Percentiles rank a stretch among this genome's conserved stretches.
Evolutionary conservation across 1,140 invertebrate genomes (phyloP).

Genomic region (Trypoxylus dichotomus): DNA sequence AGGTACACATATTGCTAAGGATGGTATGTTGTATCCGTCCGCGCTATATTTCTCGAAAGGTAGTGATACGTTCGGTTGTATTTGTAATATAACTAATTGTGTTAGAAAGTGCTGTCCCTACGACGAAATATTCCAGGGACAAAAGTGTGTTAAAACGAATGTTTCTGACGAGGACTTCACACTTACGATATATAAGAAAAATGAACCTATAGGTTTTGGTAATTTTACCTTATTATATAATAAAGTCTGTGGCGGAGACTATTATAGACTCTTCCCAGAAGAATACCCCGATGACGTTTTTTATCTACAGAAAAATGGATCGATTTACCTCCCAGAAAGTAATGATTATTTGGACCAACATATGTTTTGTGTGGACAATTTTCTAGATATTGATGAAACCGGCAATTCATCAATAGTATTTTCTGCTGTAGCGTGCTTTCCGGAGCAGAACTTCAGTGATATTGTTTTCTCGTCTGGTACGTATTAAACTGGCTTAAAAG

Average conservation of each 20-base stretch:
- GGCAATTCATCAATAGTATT: background rate
- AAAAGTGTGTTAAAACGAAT: background rate
- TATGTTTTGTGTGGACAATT: slow-evolving; percentile 28
- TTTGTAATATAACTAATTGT: slow-evolving; percentile 37
- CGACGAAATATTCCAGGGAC: background rate
- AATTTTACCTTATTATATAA: background rate
- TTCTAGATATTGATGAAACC: background rate
- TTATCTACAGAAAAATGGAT: slow-evolving; percentile 25
- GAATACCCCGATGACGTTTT: background rate
- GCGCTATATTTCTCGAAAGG: slow-evolving; percentile 32
- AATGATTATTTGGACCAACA: background rate
- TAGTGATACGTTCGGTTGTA: slow-evolving; percentile 32
- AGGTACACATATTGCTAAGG: slow-evolving; percentile 34
- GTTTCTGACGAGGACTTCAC: background rate
- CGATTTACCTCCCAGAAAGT: background rate
- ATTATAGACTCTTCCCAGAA: background rate
- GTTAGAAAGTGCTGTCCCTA: slow-evolving; percentile 36
- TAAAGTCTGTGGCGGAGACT: background rate
- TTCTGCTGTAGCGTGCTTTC: background rate
- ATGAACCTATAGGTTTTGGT: background rate
- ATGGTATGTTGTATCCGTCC: slow-evolving; percentile 33
- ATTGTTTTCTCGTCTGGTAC: background rate
- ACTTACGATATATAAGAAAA: background rate
- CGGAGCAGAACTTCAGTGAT: background rate
- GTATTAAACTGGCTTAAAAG: background rate